A percentile compares a stretch with the other conserved stretches of the same genome.
Conservation (phyloP, 2,888 invertebrate species). For the Xestia c-nigrum region DNA sequence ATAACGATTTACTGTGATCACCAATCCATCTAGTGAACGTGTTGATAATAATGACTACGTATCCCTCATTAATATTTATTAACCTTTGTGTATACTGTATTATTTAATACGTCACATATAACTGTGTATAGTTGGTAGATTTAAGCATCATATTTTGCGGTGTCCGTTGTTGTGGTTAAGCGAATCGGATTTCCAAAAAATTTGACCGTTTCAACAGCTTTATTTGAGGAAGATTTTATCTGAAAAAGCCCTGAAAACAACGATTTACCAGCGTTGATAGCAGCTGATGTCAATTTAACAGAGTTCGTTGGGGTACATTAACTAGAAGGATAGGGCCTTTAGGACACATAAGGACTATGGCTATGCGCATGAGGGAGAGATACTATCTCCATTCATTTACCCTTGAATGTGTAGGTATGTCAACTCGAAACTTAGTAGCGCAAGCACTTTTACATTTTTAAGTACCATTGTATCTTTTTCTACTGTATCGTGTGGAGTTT, state of each 20-base stretch:
- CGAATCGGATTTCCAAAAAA: background rate
- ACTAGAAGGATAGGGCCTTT: conserved; percentile 30
- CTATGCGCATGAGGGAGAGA: conserved; percentile 13
- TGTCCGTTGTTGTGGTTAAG: background rate
- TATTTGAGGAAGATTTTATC: background rate
- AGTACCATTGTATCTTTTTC: background rate
- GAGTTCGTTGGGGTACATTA: conserved; percentile 43
- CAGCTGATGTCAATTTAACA: conserved; percentile 30
- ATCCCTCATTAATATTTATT: conserved; percentile 31
- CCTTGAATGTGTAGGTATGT: background rate
- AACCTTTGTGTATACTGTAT: background rate
- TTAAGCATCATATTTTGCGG: background rate
- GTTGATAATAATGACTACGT: conserved; percentile 18
- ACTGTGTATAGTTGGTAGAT: background rate
- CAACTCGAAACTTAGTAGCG: background rate
- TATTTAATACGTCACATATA: background rate
- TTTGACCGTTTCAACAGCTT: background rate
- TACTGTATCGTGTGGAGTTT: too few relatives aligned
- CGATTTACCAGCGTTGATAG: background rate
- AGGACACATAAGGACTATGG: conserved; percentile 26
- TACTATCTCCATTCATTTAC: conserved; percentile 19
- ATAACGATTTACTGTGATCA: conserved; percentile 48
- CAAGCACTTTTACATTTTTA: background rate
- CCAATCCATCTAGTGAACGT: conserved; percentile 41
- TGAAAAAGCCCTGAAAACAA: conserved; percentile 7